Percentiles rank a stretch among this genome's conserved stretches.
Conservation (phyloP, 2,797 vertebrate species). For the Loriculus beryllinus region DNA sequence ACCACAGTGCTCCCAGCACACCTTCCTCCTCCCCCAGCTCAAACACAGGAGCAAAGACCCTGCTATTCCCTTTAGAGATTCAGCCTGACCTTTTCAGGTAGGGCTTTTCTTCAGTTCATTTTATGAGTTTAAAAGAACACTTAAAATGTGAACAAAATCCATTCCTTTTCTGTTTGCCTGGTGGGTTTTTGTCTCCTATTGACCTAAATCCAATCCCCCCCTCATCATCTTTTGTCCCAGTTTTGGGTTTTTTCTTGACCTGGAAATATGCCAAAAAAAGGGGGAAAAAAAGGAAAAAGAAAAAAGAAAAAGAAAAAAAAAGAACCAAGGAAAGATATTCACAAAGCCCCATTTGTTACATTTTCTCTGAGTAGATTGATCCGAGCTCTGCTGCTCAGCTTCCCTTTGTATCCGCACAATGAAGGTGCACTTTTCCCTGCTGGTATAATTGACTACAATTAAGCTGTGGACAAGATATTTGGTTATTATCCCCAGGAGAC, state of each 20-base stretch:
- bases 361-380: not conserved
- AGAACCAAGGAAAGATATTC: not conserved
- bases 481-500: slow-evolving; percentile 27
- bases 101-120: not conserved
- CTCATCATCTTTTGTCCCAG: not conserved
- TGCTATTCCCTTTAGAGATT: not conserved
- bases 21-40: not conserved
- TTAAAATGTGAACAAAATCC: slow-evolving; percentile 5
- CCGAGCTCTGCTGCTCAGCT: not conserved
- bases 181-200: not conserved
- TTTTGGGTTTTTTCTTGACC: not conserved
- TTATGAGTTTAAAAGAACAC: not conserved
- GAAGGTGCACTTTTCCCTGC: slow-evolving; percentile 7
- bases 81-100: not conserved
- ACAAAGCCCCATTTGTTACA: not conserved
- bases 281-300: accelerated
- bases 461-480: slow-evolving; percentile 22
- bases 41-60: accelerated
- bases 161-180: not conserved
- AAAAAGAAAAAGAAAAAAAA: not conserved
- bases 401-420: slow-evolving; percentile 20
- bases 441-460: slow-evolving; percentile 28
- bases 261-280: not conserved
- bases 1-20: not conserved
- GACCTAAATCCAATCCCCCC: slow-evolving; percentile 14